Conservation (phyloP, 2,888 invertebrate genomes). For the Lithophane ornitopus region DNA sequence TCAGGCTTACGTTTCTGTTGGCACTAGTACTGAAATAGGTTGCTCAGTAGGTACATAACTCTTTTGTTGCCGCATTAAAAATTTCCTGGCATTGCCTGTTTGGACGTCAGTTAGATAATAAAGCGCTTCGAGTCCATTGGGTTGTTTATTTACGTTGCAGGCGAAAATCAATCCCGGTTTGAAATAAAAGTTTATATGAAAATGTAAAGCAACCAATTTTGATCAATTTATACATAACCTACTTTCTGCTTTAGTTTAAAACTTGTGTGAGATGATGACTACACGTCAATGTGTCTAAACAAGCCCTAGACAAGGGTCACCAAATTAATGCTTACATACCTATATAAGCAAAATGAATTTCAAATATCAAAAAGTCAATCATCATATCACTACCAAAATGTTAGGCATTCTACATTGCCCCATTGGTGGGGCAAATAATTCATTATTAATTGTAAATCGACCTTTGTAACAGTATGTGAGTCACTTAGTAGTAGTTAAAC, state of each 20-base stretch:
- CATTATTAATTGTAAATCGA: neutral
- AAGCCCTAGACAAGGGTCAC: neutral
- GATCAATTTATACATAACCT: neutral
- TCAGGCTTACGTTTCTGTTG: conserved; percentile 45
- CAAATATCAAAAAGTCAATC: neutral
- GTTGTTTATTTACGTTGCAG: conserved; percentile 10
- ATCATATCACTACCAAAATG: no score
- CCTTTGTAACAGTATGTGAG: neutral
- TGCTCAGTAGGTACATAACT: conserved; percentile 17
- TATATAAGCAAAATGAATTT: no score
- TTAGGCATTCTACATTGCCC: no score
- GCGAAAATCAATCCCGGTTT: neutral
- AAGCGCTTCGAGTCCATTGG: neutral
- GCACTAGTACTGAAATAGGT: conserved; percentile 38
- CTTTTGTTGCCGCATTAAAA: conserved; percentile 40
- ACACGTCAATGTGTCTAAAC: neutral
- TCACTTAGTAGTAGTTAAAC: neutral
- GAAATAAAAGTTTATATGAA: neutral
- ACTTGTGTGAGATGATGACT: neutral
- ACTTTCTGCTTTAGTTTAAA: neutral
- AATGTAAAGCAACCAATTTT: neutral
- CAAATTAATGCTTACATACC: neutral
- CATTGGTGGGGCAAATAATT: no score
- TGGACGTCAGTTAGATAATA: conserved; percentile 15
- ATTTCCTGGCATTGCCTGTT: conserved; percentile 21